These are phyloP conservation scores for Coptodon bakossiorum DNA, from an alignment of 2,113 vertebrate species.

Conservation along the genomic window DNA sequence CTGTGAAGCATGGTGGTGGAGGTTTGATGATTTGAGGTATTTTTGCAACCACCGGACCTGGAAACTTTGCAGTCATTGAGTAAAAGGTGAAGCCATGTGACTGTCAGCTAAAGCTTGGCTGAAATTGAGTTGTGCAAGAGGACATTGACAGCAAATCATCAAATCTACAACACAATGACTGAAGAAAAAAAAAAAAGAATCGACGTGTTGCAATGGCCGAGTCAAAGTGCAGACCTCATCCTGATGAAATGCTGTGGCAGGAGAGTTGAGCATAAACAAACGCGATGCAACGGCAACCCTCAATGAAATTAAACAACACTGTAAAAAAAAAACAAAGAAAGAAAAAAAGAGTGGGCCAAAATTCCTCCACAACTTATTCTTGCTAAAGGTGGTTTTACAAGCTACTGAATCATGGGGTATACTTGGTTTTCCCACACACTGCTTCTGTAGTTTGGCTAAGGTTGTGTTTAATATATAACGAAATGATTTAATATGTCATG, in stretches of 20 bases:
- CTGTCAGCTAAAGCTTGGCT: neutral
- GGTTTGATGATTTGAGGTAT: neutral
- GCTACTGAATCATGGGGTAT: neutral
- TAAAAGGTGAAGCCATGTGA: neutral
- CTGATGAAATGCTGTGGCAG: neutral
- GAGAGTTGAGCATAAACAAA: neutral
- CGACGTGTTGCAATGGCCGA: neutral
- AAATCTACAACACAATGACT: neutral
- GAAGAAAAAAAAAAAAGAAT: neutral
- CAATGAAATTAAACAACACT: neutral
- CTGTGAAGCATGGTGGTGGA: neutral
- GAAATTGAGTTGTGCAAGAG: neutral
- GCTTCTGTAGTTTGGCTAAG: neutral
- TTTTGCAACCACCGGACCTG: neutral
- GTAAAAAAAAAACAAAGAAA: neutral
- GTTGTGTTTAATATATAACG: rapidly evolving
- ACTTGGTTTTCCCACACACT: neutral
- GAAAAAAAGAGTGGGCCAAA: neutral
- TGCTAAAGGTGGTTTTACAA: neutral
- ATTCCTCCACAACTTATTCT: neutral
- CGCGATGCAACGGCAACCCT: neutral
- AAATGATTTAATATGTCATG: neutral
- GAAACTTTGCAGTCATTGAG: neutral
- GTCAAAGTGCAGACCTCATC: neutral
- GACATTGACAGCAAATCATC: neutral